Conservation (phyloP, 1,140 invertebrate genomes). For the Ceratina australensis region DNA sequence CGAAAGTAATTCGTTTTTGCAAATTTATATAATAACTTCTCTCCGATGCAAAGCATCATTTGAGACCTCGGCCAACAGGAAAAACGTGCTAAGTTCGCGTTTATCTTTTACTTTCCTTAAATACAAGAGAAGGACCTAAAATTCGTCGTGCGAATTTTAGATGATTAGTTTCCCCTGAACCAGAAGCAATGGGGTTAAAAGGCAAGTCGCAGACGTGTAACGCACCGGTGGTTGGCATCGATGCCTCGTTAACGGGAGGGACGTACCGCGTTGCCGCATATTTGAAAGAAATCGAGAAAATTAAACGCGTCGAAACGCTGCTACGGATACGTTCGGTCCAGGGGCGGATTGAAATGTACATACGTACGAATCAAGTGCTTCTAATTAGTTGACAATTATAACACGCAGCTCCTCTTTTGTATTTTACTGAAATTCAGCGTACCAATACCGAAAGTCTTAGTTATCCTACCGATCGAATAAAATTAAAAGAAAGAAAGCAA, state of each 20-base stretch:
- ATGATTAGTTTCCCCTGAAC: no score
- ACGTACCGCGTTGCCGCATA: slow-evolving; percentile 22
- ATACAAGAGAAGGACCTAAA: background rate
- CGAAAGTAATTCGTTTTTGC: slow-evolving; percentile 30
- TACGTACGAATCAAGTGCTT: slow-evolving; percentile 37
- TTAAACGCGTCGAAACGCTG: slow-evolving; percentile 25
- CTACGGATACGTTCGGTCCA: slow-evolving; percentile 39
- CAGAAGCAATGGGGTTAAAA: slow-evolving; percentile 9
- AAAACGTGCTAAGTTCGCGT: background rate
- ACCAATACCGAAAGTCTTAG: slow-evolving; percentile 15
- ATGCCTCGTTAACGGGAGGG: slow-evolving; percentile 43
- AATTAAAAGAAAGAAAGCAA: background rate
- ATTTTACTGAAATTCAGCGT: slow-evolving; percentile 56
- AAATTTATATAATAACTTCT: slow-evolving; percentile 5
- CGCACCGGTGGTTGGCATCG: slow-evolving; percentile 31
- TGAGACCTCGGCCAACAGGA: background rate
- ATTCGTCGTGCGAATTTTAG: background rate
- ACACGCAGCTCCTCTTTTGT: slow-evolving; percentile 26
- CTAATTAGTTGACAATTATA: slow-evolving; percentile 28
- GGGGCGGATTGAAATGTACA: slow-evolving; percentile 43
- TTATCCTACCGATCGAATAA: slow-evolving; percentile 34
- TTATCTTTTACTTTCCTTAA: slow-evolving; percentile 7
- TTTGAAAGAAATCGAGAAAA: slow-evolving; percentile 44
- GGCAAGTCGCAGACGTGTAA: slow-evolving; percentile 6
- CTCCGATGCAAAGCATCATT: background rate